Base-by-base conservation (phyloP, 2,888 invertebrate species). In the Heliconius hortense region DNA sequence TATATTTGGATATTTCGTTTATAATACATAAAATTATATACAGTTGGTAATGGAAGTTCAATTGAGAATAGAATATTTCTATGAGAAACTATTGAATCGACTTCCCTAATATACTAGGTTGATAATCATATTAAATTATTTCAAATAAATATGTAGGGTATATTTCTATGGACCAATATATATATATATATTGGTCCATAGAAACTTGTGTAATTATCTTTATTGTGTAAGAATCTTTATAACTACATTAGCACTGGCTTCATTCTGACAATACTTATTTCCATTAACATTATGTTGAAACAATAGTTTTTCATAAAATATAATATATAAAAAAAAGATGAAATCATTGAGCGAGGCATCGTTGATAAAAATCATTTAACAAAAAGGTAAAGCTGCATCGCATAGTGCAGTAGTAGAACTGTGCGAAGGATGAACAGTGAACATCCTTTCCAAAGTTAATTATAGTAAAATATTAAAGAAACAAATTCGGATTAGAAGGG, bases 11-110 rank as follows among this genome's bases (percentile, higher is more conserved):
- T 90, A 90, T 89, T 84, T 87, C 81, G 83, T 86, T 84, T 74
- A 76, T 79, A 79, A 82, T 86, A 86, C 86, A 87, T 77, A 82
- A 82, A 82, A 84, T 84, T 88, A 88, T 88, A 86, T 89, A 90
- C 88, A 88, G 81, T 82, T 82, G 86, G 88, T 87, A 88, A 87
- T 91, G 89, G 89, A 91, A 91, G 87, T 90, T 92, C 91, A 90
- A 90, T 91, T 90, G 90, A 88, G 88, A 84, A 1, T 43, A 13
- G n/a, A 28, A 48, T 26, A 68, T 68, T 24, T 68, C n/a, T 13
- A 69, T 69, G 62, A 71, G 39, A 71, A 71, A 60, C 71, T 60
- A 71, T 60, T 60, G 28, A 18, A 8, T 24, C 8, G 13, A 39
- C n/a, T 21, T 8, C 2, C 18, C 48, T 48, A 48, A 48, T 21